Evolutionary conservation across 2,888 invertebrate species (phyloP).

Genomic region (Quadroppia sp.): DNA sequence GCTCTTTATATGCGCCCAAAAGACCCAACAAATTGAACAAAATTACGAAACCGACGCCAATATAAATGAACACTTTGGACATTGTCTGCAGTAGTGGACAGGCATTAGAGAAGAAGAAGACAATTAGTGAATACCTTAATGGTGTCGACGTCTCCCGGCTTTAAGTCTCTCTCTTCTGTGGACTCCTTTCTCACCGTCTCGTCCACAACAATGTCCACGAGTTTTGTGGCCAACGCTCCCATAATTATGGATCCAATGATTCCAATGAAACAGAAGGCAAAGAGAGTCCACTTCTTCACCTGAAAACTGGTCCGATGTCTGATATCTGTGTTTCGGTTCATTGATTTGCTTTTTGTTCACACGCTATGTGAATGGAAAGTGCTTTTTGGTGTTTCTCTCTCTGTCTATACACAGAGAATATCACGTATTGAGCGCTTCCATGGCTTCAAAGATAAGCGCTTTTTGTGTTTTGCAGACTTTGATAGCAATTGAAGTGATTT

Average conservation of each 20-base stretch:
- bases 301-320: neutral
- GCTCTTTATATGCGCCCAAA: slow-evolving; percentile 11
- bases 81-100: neutral
- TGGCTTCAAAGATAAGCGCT: no score
- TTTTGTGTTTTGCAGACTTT: no score
- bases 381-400: no score
- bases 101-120: neutral
- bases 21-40: neutral
- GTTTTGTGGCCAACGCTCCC: neutral
- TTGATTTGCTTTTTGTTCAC: no score
- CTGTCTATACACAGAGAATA: no score
- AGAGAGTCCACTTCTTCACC: neutral
- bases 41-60: neutral
- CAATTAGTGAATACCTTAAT: neutral
- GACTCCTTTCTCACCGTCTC: neutral
- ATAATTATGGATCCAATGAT: neutral
- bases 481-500: no score
- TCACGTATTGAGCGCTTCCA: no score
- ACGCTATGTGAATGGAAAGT: no score
- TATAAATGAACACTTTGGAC: neutral
- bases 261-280: neutral
- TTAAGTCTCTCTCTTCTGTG: neutral
- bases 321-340: neutral
- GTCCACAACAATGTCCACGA: neutral
- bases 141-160: neutral